Evolutionary conservation across 2,888 invertebrate species (phyloP).

Genomic region (Hirtodrosophila duncani): DNA sequence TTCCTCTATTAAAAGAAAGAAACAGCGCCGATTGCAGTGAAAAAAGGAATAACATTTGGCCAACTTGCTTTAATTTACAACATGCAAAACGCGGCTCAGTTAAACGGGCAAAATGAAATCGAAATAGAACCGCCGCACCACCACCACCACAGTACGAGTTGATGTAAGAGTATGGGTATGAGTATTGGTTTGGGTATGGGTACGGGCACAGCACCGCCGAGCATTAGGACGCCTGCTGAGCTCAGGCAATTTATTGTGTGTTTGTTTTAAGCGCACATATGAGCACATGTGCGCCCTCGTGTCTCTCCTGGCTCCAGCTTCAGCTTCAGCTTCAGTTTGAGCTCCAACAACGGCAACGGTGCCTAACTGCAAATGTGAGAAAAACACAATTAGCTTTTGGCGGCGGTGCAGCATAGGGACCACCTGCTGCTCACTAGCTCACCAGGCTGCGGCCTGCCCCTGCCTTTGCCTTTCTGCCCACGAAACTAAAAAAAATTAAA

Average conservation of each 20-base stretch:
- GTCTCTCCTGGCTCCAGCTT: conserved; percentile 40
- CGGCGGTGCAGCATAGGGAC: conserved; percentile 58
- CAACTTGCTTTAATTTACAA: conserved; percentile 64
- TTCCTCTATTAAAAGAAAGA: conserved; percentile 54
- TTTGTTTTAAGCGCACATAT: conserved; percentile 64
- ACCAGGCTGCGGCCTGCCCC: conserved; percentile 50
- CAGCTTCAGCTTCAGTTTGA: conserved; percentile 7
- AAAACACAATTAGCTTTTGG: conserved; percentile 74
- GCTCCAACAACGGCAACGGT: conserved; percentile 27
- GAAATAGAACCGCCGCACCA: conserved; percentile 50
- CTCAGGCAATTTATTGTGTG: conserved; percentile 69
- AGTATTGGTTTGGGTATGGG: not conserved
- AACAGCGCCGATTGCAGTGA: conserved; percentile 1
- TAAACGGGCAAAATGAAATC: conserved; percentile 36
- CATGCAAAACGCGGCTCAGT: conserved; percentile 54
- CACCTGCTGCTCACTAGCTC: conserved; percentile 57
- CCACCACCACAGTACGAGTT: conserved; percentile 10
- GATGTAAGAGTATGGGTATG: too few relatives aligned
- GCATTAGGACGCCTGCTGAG: conserved; percentile 58
- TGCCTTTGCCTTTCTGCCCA: conserved; percentile 49
- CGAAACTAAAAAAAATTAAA: conserved; percentile 9
- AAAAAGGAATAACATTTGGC: conserved; percentile 44
- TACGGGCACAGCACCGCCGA: conserved; percentile 10
- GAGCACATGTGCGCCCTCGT: conserved; percentile 38
- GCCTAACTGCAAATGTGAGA: conserved; percentile 71